Evolutionary conservation across 2,797 vertebrate species (phyloP), one percentile per base, ranked within the genome.

Genomic region (Threskiornis aethiopicus): DNA sequence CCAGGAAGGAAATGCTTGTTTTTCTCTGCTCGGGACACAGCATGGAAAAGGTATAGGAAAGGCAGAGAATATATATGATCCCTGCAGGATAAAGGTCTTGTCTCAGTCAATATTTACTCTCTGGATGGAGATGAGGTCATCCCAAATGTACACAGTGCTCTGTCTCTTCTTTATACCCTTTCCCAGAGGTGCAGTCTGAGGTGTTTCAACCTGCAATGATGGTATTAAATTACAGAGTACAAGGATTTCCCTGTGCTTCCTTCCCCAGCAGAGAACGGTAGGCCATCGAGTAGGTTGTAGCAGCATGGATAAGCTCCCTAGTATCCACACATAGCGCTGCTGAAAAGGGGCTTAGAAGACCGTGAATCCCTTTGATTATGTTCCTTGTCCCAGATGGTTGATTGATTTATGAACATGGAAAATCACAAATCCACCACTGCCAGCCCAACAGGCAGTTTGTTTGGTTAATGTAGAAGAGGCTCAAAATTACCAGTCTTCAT

Each of bases 121-220:
- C 49, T 82, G 76, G 80, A 88, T 93, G 76, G 69, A 90, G 89
- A 88, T 76, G 46, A 91, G 91, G 88, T 97, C 76, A 93, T 93
- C 87, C 91, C 87, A 71, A 39, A 55, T 62, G 58, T 75, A 93
- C 79, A 80, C 37, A 72, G 37, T 41, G 49, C 59, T 77, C 22
- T 80, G 62, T 87, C 62, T 93, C 64, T 84, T 88, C 75, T 89
- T 93, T 81, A 61, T 39, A 24, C 67, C 52, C 49, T 31, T 88
- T 75, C 76, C 57, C 65, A 39, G 31, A 89, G 67, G 51, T 72
- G 52, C 59, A 83, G 6, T 51, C 66, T 85, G 75, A 64, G 46
- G 69, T 71, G 52, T 61, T 92, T 79, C 62, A 72, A 2, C 13
- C 37, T 81, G 67, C 57, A 61, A 12, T 29, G 18, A 11, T 71